Evolutionary conservation across 2,888 invertebrate species (phyloP).

Genomic region (Hypselothyrea guttata): DNA sequence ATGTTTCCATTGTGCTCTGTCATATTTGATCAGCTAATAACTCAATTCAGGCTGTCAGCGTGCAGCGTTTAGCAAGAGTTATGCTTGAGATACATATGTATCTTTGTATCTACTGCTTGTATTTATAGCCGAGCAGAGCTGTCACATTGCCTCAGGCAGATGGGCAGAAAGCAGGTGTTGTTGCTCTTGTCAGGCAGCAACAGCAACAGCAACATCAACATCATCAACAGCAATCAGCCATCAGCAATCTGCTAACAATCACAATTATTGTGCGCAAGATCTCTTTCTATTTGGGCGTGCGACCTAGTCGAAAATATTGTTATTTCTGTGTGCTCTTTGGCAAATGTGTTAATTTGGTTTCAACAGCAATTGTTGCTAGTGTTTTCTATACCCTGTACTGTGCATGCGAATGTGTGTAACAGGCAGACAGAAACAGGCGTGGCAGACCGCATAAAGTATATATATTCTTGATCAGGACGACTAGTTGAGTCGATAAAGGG

Average conservation of each 20-base stretch:
- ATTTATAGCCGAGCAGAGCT: slow-evolving; percentile 53
- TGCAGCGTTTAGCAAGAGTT: slow-evolving; percentile 52
- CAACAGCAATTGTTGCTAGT: slow-evolving; percentile 11
- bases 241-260: slow-evolving; percentile 37
- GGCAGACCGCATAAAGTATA: too few relatives aligned
- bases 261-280: slow-evolving; percentile 37
- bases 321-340: slow-evolving; percentile 29
- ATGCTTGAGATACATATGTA: slow-evolving; percentile 35
- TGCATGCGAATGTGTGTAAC: too few relatives aligned
- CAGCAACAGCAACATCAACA: too few relatives aligned
- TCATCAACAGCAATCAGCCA: neutral
- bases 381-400: too few relatives aligned
- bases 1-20: slow-evolving; percentile 33
- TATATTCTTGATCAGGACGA: too few relatives aligned
- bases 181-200: too few relatives aligned
- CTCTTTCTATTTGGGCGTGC: slow-evolving; percentile 16
- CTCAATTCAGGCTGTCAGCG: slow-evolving; percentile 49
- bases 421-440: too few relatives aligned
- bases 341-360: slow-evolving; percentile 20
- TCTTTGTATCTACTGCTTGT: slow-evolving; percentile 30
- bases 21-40: slow-evolving; percentile 60
- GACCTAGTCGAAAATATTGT: slow-evolving; percentile 12
- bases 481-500: too few relatives aligned
- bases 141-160: slow-evolving; percentile 24
- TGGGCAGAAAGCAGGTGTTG: slow-evolving; percentile 25